A percentile compares a stretch with the other conserved stretches of the same genome.
phyloP scores from a whole-genome alignment of 1,140 invertebrate genomes.

The Spodoptera frugiperda region DNA sequence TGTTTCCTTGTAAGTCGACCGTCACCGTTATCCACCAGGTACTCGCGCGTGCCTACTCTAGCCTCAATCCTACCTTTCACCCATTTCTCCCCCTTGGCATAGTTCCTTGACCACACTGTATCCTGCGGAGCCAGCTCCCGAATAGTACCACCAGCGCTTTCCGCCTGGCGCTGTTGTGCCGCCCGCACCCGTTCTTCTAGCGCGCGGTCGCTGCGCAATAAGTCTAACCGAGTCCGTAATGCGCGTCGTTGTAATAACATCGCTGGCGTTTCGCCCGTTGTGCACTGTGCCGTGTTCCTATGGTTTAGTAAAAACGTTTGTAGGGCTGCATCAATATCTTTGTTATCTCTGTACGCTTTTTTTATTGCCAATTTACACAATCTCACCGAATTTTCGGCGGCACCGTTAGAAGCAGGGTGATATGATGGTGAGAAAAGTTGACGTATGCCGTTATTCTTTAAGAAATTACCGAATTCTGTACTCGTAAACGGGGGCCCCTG shows the following conservation, averaged over 20 bases:
- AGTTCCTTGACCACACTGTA: neutral
- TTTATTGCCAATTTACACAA: conserved; percentile 47
- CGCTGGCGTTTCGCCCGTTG: conserved; percentile 35
- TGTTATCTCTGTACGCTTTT: conserved; percentile 33
- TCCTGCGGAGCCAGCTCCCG: neutral
- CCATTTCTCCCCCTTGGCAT: neutral
- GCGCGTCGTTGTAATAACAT: conserved; percentile 32
- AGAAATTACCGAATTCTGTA: conserved; percentile 35
- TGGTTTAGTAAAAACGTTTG: conserved; percentile 49
- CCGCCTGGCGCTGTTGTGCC: neutral
- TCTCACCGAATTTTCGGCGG: conserved; percentile 51
- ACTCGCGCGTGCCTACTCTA: neutral
- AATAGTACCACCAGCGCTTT: neutral
- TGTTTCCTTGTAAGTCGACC: conserved; percentile 6
- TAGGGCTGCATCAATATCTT: conserved; percentile 49
- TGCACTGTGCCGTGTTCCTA: conserved; percentile 51
- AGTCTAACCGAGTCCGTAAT: conserved; percentile 27
- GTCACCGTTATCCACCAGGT: neutral
- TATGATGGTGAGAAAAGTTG: conserved; percentile 47
- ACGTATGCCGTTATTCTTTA: conserved; percentile 44
- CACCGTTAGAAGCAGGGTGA: conserved; percentile 52
- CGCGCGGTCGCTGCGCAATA: conserved; percentile 10
- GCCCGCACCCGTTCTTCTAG: neutral
- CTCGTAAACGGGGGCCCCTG: conserved; percentile 52
- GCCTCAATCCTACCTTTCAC: neutral